phyloP scores from a whole-genome alignment of 2,797 vertebrate genomes.

The Scyliorhinus canicula region DNA sequence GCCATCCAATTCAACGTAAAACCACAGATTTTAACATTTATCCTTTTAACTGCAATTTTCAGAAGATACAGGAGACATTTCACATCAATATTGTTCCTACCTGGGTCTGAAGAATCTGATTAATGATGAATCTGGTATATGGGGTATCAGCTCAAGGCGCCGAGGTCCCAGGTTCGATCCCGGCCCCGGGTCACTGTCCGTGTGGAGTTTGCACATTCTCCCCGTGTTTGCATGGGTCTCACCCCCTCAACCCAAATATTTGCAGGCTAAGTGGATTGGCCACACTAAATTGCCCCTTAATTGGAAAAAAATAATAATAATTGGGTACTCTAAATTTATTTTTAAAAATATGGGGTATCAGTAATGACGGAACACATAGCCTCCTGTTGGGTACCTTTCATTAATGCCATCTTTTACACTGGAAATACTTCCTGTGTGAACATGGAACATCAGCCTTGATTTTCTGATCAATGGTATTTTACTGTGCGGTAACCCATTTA shows the following conservation, averaged over 20 bases:
- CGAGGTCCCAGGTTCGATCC: too few relatives aligned
- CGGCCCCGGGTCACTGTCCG: too few relatives aligned
- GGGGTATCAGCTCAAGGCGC: too few relatives aligned
- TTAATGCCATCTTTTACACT: neutral
- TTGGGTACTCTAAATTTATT: too few relatives aligned
- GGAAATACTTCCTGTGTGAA: neutral
- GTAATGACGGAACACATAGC: neutral
- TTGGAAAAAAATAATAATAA: too few relatives aligned
- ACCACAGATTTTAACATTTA: neutral
- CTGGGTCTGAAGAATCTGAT: neutral
- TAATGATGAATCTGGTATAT: neutral
- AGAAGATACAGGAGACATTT: neutral
- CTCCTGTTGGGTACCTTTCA: neutral
- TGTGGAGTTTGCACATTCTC: too few relatives aligned
- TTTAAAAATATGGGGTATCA: neutral
- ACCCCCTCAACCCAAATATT: too few relatives aligned
- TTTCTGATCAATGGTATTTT: neutral
- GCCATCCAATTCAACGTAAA: neutral
- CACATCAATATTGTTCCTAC: neutral
- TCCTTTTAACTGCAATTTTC: neutral
- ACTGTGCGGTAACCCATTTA: neutral
- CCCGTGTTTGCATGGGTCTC: too few relatives aligned
- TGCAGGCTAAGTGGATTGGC: too few relatives aligned
- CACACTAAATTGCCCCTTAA: too few relatives aligned
- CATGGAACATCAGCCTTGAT: neutral